Evolutionary conservation across 2,113 vertebrate species (phyloP), one percentile per base, ranked within the genome.

Genomic region (Mugil cephalus): DNA sequence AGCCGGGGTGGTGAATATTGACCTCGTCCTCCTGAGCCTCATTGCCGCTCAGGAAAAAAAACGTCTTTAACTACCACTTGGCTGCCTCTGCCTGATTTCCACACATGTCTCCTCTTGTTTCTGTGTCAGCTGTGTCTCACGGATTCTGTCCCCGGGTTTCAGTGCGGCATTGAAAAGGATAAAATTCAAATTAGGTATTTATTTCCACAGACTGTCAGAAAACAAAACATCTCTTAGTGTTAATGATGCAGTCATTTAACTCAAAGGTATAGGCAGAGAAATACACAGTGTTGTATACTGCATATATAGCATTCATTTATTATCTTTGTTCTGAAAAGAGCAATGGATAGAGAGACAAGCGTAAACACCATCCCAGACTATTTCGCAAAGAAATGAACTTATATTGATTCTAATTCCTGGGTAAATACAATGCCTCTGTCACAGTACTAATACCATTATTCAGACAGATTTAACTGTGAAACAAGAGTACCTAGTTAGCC

Each of bases 1-100:
- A 69, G 60, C 50, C 1, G 1, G 59, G 69, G 62, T 21, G 58
- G 67, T 70, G 72, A 76, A 80, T 85, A 85, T 84, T 87, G 77
- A 91, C 84, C 79, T 63, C 18, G 54, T 82, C 81, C 74, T 78
- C 79, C 63, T 47, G 73, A 82, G 74, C 74, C 77, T 83, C 67
- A 39, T 69, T 8, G 42, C 52, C 5, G 2, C 58, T 59, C 35
- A 59, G 50, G 68, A 30, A 30, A 30, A 30, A 30, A 74, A 77
- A 58, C 1, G 0, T 66, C 77, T 71, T 74, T 76, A 80, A 85
- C 83, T 42, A 64, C 30, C 69, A 71, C 42, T 69, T 56, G 30
- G 56, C 15, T 17, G 38, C 30, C 47, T 68, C 6, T 19, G 8
- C 21, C 8, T 24, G n/a, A 19, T 42, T 47, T 2, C 8, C 8